Base-by-base conservation (phyloP, 92 coral and sea anemone species). In the Micromussa lordhowensis region DNA sequence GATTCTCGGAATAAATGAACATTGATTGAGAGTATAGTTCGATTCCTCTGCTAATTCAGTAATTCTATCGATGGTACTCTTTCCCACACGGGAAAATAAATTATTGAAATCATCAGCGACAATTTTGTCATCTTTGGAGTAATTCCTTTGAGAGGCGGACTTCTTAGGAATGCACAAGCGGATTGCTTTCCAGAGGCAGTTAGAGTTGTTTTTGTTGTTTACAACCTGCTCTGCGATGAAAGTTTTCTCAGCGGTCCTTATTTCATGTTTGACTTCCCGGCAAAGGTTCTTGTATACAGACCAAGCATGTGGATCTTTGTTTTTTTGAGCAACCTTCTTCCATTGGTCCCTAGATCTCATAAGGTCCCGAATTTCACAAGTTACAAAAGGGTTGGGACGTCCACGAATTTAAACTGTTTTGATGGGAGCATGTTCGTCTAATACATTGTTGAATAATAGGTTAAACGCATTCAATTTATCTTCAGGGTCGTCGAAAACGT, bases 301-400 rank as follows among this genome's bases (percentile, higher is more conserved):
- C 48, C 48, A 40, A 40, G 48, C 48, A 40, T 40, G 48, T 40
- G 48, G 48, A 4, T 40, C 6, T 40, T 40, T 40, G 49, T 72
- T 90, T 68, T 77, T 90, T 83, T 89, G 82, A 15, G 80, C 76
- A 77, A 81, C 61, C 61, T 81, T 63, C 77, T 75, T 83, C 95
- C 93, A 87, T 48, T 83, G 36, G 40, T 93, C 93, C 79, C 95
- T 87, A 4, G 89, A 77, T 88, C 70, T 79, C 95, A 90, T 93
- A 40, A 93, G 91, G 49, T 84, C 76, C 12, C 91, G 88, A 51
- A 93, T 90, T 57, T 90, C 91, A 19, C 19, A 18, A 79, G 95
- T 90, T 34, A 93, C 76, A 74, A 78, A 87, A 54, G 92, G 88
- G 63, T 77, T 70, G 13, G 86, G 95, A 21, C 92, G 79, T 55